Base-by-base conservation (phyloP, 2,888 invertebrate genomes). In the Oxycera nigricornis region DNA sequence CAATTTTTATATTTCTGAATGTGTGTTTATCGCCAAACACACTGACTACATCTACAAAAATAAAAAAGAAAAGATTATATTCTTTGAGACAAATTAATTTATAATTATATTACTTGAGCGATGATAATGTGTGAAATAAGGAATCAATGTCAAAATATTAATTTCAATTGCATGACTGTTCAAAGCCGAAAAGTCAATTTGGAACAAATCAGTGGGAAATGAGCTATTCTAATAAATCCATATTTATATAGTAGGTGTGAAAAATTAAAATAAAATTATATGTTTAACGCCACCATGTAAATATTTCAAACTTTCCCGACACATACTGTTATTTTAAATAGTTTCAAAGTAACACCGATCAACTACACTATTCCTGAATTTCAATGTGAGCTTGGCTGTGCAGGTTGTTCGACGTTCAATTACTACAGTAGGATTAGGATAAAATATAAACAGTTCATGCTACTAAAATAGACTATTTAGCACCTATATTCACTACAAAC, bases 31-130 rank as follows among this genome's bases (percentile, higher is more conserved):
- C 92, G 91, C 92, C 92, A 92, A 89, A 92, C 91, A 91, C 92
- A 92, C 90, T 92, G 92, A 91, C 92, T 92, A 91, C 92, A 92
- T 91, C 92, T 92, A 91, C 89, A 92, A 91, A 86, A 88, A 87
- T 76, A 78, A 79, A 80, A 75, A 80, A 77, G 81, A 80, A 22
- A 73, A 50, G 30, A 72, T 72, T 55, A 31, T 67, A 72, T 74
- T 73, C 35, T 39, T 39, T 52, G 41, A 73, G 65, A 41, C 22
- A 70, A 61, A 70, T 59, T 20, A 74, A 74, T 20, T 20, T 31
- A 22, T 28, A n/a, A 52, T n/a, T n/a, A n/a, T n/a, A n/a, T n/a
- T n/a, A n/a, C n/a, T n/a, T n/a, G n/a, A n/a, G n/a, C n/a, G n/a
- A n/a, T n/a, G n/a, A n/a, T n/a, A n/a, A n/a, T n/a, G n/a, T n/a